Evolutionary conservation across 2,888 invertebrate genomes (phyloP), one percentile per base, ranked within the genome.

Genomic region (Ophion slaviceki): DNA sequence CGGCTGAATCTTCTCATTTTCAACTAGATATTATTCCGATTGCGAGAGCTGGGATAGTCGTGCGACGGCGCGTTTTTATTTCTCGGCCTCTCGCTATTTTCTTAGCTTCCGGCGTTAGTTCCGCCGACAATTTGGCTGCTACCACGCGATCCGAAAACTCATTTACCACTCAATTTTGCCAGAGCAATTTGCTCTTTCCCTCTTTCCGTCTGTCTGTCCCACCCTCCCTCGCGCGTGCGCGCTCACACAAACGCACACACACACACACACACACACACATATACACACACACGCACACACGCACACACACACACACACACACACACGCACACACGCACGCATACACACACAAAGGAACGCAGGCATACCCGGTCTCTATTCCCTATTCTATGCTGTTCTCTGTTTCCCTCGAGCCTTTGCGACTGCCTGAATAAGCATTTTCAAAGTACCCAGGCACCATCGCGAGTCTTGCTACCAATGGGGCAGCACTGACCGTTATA

Each of bases 11-110:
- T 40, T 61, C 17, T 14, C 61, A 36, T n/a, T 20, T 59, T 40
- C 5, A 40, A 36, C 6, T 53, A 3, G 11, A 5, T 36, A 14
- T 61, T 83, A 79, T 74, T 62, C 59, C 28, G 66, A 75, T 71
- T 76, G 61, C 32, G 68, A 77, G 67, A 84, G 76, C 57, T 32
- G 77, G 72, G 84, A 81, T 80, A 74, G 72, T 64, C 79, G 64
- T 17, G 32, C 95, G 87, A 88, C 86, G 95, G 95, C 95, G 95
- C 95, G 95, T 32, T 32, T 32, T 32, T 32, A 95, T 40, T 95
- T 64, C 47, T 71, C 74, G 28, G 77, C 70, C 79, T 85, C 83
- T 75, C 82, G 85, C 74, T 45, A 8, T 40, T 77, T 61, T 71
- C 77, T 77, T 62, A 75, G 76, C 66, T 68, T 75, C 53, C 77